Conservation (phyloP, 2,797 vertebrate genomes). For the Cephalopachus bancanus region DNA sequence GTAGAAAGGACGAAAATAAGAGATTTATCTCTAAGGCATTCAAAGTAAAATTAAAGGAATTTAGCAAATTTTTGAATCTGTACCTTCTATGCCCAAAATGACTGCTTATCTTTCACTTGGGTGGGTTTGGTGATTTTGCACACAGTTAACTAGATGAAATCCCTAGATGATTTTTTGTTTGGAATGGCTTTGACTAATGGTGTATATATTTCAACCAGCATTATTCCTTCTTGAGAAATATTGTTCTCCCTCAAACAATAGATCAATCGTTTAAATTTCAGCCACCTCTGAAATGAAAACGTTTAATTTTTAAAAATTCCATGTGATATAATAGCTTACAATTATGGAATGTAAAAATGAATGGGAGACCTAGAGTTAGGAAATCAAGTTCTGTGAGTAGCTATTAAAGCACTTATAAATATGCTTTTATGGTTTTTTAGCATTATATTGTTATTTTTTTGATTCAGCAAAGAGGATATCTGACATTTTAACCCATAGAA, state of each 20-base stretch:
- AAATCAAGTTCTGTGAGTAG: neutral
- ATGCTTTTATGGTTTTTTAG: slow-evolving; percentile 27
- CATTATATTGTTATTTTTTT: neutral
- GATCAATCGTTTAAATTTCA: neutral
- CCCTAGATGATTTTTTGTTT: neutral
- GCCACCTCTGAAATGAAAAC: neutral
- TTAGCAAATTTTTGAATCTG: neutral
- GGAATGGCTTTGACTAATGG: neutral
- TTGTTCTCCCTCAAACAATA: neutral
- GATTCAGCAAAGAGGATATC: neutral
- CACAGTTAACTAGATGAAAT: neutral
- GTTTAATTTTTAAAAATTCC: neutral
- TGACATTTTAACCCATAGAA: neutral
- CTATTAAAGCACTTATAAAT: neutral
- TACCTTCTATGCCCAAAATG: neutral
- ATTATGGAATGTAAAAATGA: neutral
- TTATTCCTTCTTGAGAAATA: neutral
- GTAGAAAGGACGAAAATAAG: neutral
- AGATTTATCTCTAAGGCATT: neutral
- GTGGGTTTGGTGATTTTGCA: neutral
- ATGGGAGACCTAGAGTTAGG: neutral
- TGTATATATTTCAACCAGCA: neutral
- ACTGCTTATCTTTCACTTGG: neutral
- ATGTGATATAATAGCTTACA: slow-evolving; percentile 19
- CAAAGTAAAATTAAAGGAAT: neutral